A percentile compares a stretch with the other conserved stretches of the same genome.
These are phyloP conservation scores for Triops cancriformis DNA, from an alignment of 1,140 invertebrate genomes.

Conservation along the genomic window DNA sequence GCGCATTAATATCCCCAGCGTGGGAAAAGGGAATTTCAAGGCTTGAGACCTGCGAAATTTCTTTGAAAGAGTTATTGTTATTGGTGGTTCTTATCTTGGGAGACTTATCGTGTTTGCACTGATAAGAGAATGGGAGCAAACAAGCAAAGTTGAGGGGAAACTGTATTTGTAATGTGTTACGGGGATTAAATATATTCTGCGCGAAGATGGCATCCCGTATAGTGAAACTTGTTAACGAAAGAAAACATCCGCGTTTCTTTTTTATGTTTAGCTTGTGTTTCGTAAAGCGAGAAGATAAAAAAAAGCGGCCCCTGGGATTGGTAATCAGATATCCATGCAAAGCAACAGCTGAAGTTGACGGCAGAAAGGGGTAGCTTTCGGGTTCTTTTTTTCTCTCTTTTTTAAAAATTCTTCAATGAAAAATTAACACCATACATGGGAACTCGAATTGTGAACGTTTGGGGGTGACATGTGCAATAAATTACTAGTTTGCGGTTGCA, in stretches of 20 bases:
- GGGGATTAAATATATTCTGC: neutral
- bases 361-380: neutral
- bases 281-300: neutral
- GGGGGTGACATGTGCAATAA: neutral
- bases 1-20: too few species aligned
- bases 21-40: too few species aligned
- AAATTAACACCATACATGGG: slow-evolving; percentile 10
- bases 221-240: neutral
- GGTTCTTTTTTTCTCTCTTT: neutral
- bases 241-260: neutral
- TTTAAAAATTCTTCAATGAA: neutral
- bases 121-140: neutral
- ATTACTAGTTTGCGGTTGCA: neutral
- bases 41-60: too few species aligned
- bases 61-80: neutral
- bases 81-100: neutral
- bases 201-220: neutral
- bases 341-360: slow-evolving; percentile 5
- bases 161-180: neutral
- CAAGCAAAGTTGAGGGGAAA: neutral
- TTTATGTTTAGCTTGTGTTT: neutral
- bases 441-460: neutral
- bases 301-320: neutral
- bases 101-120: slow-evolving; percentile 4
- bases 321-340: neutral